Conservation (phyloP, 2,888 invertebrate genomes). For the Torymus tubicola region DNA sequence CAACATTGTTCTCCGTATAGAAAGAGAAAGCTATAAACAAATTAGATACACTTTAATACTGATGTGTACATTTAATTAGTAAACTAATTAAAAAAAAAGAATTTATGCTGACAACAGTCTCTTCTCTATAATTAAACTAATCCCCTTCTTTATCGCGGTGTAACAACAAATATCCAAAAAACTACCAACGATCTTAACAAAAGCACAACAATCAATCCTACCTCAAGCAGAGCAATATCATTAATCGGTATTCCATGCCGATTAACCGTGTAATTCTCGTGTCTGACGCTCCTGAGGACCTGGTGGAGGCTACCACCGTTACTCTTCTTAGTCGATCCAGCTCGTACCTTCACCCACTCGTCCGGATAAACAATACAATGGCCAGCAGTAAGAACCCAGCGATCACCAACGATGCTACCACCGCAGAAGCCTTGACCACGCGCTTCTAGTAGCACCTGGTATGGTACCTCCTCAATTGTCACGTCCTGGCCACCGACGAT, state of each 20-base stretch:
- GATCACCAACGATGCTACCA: constrained; percentile 77
- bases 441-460: constrained; percentile 76
- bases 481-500: constrained; percentile 78
- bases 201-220: constrained; percentile 63
- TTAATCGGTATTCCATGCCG: constrained; percentile 57
- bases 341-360: not conserved
- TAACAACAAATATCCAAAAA: too few species aligned
- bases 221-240: constrained; percentile 79
- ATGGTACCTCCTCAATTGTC: constrained; percentile 76
- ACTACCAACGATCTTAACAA: not conserved
- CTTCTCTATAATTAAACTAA: too few species aligned
- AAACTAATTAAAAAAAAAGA: too few species aligned
- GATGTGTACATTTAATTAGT: too few species aligned
- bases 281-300: constrained; percentile 51
- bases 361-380: constrained; percentile 62
- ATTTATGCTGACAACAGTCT: too few species aligned
- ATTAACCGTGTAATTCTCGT: constrained; percentile 52
- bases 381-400: constrained; percentile 78
- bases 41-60: too few species aligned
- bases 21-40: too few species aligned
- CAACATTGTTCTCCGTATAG: too few species aligned
- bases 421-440: constrained; percentile 77
- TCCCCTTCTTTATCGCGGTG: too few species aligned
- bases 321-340: constrained; percentile 34
- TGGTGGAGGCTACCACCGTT: constrained; percentile 57